These are phyloP conservation scores for Echinops telfairi DNA, from an alignment of 2,113 vertebrate genomes.

Conservation along the genomic window DNA sequence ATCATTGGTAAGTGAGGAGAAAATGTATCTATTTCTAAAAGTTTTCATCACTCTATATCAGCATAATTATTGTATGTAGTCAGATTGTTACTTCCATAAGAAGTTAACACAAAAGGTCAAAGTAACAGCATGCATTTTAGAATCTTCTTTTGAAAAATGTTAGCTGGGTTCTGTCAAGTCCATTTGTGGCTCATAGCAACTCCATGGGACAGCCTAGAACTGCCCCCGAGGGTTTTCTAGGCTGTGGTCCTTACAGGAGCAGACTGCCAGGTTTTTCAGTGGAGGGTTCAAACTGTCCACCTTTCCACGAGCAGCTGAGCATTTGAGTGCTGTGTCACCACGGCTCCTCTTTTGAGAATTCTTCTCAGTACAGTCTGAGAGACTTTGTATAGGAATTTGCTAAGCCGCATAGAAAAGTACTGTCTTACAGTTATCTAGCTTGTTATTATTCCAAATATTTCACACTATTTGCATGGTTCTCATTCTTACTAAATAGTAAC, in stretches of 20 bases:
- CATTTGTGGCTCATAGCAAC: background rate
- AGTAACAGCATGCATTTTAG: background rate
- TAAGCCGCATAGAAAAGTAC: constrained; percentile 9
- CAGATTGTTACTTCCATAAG: constrained; percentile 20
- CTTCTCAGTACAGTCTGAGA: background rate
- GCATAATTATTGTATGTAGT: background rate
- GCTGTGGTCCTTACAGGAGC: background rate
- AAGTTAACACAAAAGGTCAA: background rate
- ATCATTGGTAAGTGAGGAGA: too few species aligned
- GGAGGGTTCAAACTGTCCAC: background rate
- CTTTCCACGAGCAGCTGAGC: background rate
- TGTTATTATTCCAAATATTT: background rate
- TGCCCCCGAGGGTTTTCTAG: background rate
- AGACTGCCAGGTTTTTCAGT: background rate
- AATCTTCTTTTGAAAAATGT: background rate
- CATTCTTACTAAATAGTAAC: constrained; percentile 39
- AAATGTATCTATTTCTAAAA: background rate
- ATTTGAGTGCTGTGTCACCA: too few species aligned
- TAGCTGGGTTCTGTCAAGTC: background rate
- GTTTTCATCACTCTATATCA: background rate
- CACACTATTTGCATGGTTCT: constrained; percentile 13
- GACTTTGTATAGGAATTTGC: constrained; percentile 18
- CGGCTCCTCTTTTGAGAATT: background rate
- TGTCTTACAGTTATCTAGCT: background rate
- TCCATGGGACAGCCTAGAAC: background rate